Evolutionary conservation across 2,113 vertebrate genomes (phyloP), one percentile per base, ranked within the genome.

Genomic region (Eclectus roratus): DNA sequence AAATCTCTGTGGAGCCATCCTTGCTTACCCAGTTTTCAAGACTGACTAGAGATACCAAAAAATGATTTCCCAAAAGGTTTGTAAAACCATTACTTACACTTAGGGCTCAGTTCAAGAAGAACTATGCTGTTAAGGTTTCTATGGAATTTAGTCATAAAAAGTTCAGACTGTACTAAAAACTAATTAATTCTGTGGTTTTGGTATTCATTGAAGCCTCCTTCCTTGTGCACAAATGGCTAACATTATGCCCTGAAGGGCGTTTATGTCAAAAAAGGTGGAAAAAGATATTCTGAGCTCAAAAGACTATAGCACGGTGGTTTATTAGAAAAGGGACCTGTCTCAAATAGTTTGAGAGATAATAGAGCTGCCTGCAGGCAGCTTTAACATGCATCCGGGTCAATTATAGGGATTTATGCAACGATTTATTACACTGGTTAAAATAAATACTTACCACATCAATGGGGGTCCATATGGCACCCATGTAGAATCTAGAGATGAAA

Each of bases 111-210:
- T 88, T 94, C 93, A 95, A 86, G 86, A 78, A 83, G 49, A 91
- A 88, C 90, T 94, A 91, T 31, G 77, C 80, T 96, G 84, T 88
- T 93, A 95, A 74, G 47, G 28, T 86, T 96, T 91, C 78, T 74
- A 69, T 80, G 69, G 83, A 94, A 95, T 94, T 91, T 61, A 93
- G 68, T 92, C 46, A 81, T 92, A 91, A 94, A 89, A 97, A 94
- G 61, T 87, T 94, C 83, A 95, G 89, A 87, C 80, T 97, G 61
- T 91, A 94, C 80, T 93, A 92, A 97, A 92, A 97, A 24, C 87
- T 64, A 94, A 96, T 96, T 88, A 89, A 89, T 96, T 95, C 80
- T 11, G 24, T 92, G 85, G 80, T 56, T 96, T 94, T 93, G 73
- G 78, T 96, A 91, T 86, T 92, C 89, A 96, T 33, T 97, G 92